Base-by-base conservation (phyloP, 1,140 invertebrate genomes). In the Acyrthosiphon pisum region DNA sequence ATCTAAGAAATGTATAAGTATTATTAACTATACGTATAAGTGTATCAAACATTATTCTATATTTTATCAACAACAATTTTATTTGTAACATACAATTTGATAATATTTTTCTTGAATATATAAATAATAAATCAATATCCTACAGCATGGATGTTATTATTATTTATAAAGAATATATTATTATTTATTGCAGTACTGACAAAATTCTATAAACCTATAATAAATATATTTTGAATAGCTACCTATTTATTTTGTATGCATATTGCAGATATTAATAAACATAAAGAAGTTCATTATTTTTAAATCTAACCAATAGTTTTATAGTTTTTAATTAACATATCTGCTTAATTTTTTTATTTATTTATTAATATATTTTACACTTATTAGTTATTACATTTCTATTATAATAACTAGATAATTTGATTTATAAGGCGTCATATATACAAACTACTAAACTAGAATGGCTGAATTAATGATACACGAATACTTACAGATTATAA, bases 251-350 rank as follows among this genome's bases (percentile, higher is more conserved):
- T 76, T 76, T 76, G 4, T 41, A 41, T 41, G 41, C 11, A 18
- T n/a, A 14, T 41, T n/a, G 30, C n/a, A 76, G n/a, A 76, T n/a
- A 76, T 76, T 76, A 76, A 76, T 68, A 68, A 68, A 68, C n/a
- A 76, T 76, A 76, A 76, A 76, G 56, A 76, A n/a, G 60, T 76
- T n/a, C 14, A 68, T 60, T 76, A n/a, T 76, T 68, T 68, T 68
- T 68, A n/a, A 76, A n/a, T 14, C 60, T 76, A 76, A 76, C 60
- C 14, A 76, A 76, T 4, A 76, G 6, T n/a, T 76, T n/a, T 35
- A n/a, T 18, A 76, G 6, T 35, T n/a, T 4, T 76, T n/a, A 76
- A 76, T 76, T 20, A 76, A 76, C 6, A n/a, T 76, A n/a, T n/a
- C 14, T 18, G 6, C n/a, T n/a, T 76, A 35, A 76, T 76, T 76